Evolutionary conservation across 2,797 vertebrate species (phyloP), one percentile per base, ranked within the genome.

Genomic region (Hippopotamyrus pictus): DNA sequence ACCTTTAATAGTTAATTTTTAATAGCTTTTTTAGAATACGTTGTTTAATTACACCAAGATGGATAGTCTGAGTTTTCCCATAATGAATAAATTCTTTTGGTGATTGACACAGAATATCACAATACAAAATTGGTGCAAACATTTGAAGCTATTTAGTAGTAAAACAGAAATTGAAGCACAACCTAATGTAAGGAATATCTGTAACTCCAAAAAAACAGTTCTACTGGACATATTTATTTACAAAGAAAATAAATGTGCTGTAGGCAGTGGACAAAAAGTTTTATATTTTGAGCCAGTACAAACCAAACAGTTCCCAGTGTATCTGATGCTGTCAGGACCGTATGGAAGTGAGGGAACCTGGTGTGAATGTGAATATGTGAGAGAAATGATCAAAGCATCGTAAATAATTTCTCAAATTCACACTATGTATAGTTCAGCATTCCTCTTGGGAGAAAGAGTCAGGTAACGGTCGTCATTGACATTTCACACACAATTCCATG

Each of bases 231-330:
- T 12, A 86, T 41, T 12, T 12, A 22, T 54, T 59, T 37, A 17
- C 50, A 86, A 48, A 53, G 29, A 57, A 22, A n/a, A 87, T 87
- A 17, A 54, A 87, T 44, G 17, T 22, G 73, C 17, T 46, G 37
- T 57, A 57, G 53, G 53, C 54, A 87, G 86, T 44, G 54, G 86
- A 59, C 53, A 59, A 87, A 86, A 86, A n/a, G 53, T 14, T 54
- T 48, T 22, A 50, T 3, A 53, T 9, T 51, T 3, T 14, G 19
- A 85, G 22, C 22, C 41, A 22, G 83, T 9, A 17, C n/a, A 5
- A 25, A 9, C 5, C 25, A 85, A 12, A 51, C 44, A 51, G 48
- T 5, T 85, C 1, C 53, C 29, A 33, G 33, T 14, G 22, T 57
- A 37, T 87, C 19, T 62, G 17, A 7, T 22, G 53, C 53, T 37